Evolutionary conservation across 1,140 invertebrate genomes (phyloP).

Genomic region (Babylonia areolata): DNA sequence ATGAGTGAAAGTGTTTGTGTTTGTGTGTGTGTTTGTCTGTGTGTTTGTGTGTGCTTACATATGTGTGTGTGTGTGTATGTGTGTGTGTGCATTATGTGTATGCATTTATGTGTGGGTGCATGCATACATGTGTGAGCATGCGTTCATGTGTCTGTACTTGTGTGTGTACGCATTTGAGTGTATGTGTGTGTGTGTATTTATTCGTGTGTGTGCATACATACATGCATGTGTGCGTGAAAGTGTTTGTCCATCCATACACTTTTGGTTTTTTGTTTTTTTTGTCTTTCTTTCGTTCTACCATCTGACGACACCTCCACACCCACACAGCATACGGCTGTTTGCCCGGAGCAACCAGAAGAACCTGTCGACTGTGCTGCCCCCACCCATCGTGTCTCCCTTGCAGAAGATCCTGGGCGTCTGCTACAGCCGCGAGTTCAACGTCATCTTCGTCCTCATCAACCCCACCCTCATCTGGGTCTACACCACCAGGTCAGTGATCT

Average conservation of each 20-base stretch:
- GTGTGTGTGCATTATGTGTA: no score
- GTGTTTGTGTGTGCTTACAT: no score
- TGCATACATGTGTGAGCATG: background rate
- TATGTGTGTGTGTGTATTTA: background rate
- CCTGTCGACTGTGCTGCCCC: slow-evolving; percentile 72
- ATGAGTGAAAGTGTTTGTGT: no score
- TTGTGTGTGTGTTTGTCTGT: no score
- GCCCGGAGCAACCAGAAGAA: slow-evolving; percentile 66
- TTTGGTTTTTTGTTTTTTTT: background rate
- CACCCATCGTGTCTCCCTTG: slow-evolving; percentile 70
- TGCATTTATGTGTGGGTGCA: background rate
- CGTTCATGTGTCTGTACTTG: background rate
- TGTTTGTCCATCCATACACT: background rate
- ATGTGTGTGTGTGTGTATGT: no score
- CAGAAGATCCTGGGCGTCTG: slow-evolving; percentile 67
- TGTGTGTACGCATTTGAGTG: background rate
- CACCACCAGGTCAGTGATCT: slow-evolving; percentile 68
- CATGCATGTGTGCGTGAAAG: background rate
- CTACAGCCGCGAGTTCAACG: slow-evolving; percentile 72
- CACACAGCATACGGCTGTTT: slow-evolving; percentile 71
- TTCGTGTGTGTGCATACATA: background rate
- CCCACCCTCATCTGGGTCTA: slow-evolving; percentile 73
- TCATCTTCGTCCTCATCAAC: slow-evolving; percentile 71
- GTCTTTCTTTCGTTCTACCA: background rate
- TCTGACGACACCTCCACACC: no score